Base-by-base conservation (phyloP, 2,797 vertebrate species). In the Schizopygopsis pylzovi region DNA sequence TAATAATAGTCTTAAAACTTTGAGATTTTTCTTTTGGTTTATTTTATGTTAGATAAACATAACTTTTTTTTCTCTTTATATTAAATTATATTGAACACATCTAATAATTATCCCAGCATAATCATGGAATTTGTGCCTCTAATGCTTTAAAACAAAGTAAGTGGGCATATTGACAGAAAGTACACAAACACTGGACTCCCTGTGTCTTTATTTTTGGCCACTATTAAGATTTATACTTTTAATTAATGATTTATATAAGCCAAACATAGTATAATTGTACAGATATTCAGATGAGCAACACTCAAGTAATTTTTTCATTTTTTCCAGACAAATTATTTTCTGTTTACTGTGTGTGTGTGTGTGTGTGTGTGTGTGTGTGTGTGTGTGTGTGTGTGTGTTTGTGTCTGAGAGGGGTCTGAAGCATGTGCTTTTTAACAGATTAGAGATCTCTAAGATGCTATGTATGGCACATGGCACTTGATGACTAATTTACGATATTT, bases 391-490 rank as follows among this genome's bases (percentile, higher is more conserved):
- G 28, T 33, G 28, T 33, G 28, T 33, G 28, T 33, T 33, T 33
- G 95, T 99, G 85, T 90, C 97, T 72, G 96, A 97, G 77, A 94
- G 87, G 1, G 94, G 95, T 65, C 94, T 99, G 72, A 93, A 96
- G 88, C 96, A 94, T 90, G 95, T 96, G 0, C 96, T 99, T 33
- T 33, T 2, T 33, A 33, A 33, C 28, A 33, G 28, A 33, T 33
- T 33, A 33, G 15, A 49, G 15, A 49, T 5, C 13, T 49, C 1
- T 49, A 16, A 16, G 47, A 49, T 49, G 47, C 47, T 49, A 15
- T 49, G 47, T 49, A 49, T 16, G 15, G 15, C 16, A 49, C 22
- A n/a, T n/a, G 22, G 22, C 56, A 59, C 22, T 20, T 59, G 15
- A 49, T 49, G 47, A 49, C 4, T 6, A 49, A 4, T 47, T 47